Conservation (phyloP, 1,140 invertebrate species). For the Diabrotica undecimpunctata region DNA sequence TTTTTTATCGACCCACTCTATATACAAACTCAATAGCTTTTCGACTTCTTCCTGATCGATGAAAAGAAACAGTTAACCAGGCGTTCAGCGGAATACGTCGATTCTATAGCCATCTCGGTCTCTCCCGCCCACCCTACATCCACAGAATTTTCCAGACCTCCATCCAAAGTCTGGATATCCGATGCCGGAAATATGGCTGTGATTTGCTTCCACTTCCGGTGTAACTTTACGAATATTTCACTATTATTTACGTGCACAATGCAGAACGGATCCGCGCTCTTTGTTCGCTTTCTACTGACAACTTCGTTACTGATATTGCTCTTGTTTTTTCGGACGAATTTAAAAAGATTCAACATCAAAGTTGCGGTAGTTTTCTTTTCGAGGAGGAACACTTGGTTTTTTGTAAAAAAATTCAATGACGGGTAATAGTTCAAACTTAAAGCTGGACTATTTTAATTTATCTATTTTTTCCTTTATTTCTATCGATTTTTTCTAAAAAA, state of each 20-base stretch:
- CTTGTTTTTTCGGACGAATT: neutral
- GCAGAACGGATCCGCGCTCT: slow-evolving; percentile 30
- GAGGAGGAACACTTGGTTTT: too few relatives aligned
- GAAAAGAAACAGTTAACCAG: slow-evolving; percentile 2
- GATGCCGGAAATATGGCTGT: slow-evolving; percentile 38
- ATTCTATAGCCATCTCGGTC: neutral
- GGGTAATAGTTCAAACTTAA: too few relatives aligned
- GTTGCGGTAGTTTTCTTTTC: too few relatives aligned
- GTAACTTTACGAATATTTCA: slow-evolving; percentile 38
- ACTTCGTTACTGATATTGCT: neutral
- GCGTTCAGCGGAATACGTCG: neutral
- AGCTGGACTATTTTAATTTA: too few relatives aligned
- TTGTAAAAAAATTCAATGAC: too few relatives aligned
- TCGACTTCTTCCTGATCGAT: neutral
- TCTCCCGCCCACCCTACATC: slow-evolving; percentile 9
- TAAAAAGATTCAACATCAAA: too few relatives aligned
- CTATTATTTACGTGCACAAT: slow-evolving; percentile 35
- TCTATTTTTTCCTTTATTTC: too few relatives aligned
- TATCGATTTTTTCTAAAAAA: too few relatives aligned
- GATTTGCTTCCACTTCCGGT: slow-evolving; percentile 35
- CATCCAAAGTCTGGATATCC: slow-evolving; percentile 25
- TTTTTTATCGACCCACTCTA: neutral
- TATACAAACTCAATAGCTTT: neutral
- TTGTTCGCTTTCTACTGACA: slow-evolving; percentile 21
- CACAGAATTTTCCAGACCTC: slow-evolving; percentile 7